Evolutionary conservation across 2,888 invertebrate genomes (phyloP).

Genomic region (Ichneumoninae sp.): DNA sequence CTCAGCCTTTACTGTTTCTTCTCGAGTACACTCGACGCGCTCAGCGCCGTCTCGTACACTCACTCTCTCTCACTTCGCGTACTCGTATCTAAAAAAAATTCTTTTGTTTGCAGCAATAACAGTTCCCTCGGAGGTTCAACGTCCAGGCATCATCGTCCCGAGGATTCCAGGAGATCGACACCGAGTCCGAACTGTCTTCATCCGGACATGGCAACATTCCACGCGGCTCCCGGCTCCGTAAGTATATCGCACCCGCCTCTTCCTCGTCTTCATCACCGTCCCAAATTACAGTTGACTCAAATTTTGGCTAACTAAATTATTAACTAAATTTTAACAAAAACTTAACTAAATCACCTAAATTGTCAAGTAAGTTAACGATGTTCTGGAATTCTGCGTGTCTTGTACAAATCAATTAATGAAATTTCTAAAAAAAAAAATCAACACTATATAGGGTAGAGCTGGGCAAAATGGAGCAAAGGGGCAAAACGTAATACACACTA

Average conservation of each 20-base stretch:
- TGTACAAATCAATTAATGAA: too few species aligned
- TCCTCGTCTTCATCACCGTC: conserved; percentile 45
- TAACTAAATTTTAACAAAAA: too few species aligned
- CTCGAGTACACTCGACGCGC: background rate
- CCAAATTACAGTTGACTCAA: conserved; percentile 12
- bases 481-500: too few species aligned
- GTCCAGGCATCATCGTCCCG: conserved; percentile 73
- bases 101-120: conserved; percentile 63
- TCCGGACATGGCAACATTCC: conserved; percentile 78
- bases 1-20: conserved; percentile 2
- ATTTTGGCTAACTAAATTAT: background rate
- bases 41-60: conserved; percentile 6
- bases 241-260: conserved; percentile 69
- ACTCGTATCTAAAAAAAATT: conserved; percentile 8
- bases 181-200: conserved; percentile 78
- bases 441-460: too few species aligned
- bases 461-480: too few species aligned
- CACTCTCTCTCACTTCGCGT: conserved; percentile 32
- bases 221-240: conserved; percentile 81
- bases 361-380: too few species aligned
- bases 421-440: too few species aligned
- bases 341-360: too few species aligned
- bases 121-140: conserved; percentile 71
- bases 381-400: too few species aligned
- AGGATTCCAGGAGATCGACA: conserved; percentile 80